A percentile compares a stretch with the other conserved stretches of the same genome.
phyloP scores from a whole-genome alignment of 2,888 invertebrate species.

The Diaprepes abbreviatus region DNA sequence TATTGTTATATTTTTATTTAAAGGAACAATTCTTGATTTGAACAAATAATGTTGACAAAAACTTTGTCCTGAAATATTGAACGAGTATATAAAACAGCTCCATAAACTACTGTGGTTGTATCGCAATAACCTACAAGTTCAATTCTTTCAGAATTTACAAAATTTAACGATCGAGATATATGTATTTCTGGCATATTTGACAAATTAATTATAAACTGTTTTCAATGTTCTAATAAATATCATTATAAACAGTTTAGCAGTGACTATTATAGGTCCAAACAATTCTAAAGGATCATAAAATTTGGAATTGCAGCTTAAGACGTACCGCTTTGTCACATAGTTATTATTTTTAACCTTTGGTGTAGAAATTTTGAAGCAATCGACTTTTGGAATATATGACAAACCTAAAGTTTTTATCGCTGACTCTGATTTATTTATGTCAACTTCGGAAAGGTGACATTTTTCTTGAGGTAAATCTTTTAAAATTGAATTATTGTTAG shows the following conservation, averaged over 20 bases:
- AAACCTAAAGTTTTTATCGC: constrained; percentile 19
- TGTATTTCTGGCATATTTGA: constrained; percentile 1
- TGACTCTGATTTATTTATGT: constrained; percentile 11
- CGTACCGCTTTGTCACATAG: constrained; percentile 20
- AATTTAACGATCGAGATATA: constrained; percentile 15
- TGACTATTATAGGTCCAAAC: constrained; percentile 18
- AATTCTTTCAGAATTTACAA: constrained; percentile 4
- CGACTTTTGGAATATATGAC: constrained; percentile 12
- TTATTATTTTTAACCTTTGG: background rate
- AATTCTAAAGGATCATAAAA: constrained; percentile 33
- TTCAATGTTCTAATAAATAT: constrained; percentile 20
- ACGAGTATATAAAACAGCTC: constrained; percentile 40
- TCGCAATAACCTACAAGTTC: constrained; percentile 43
- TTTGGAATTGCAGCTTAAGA: constrained; percentile 21
- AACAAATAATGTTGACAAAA: constrained; percentile 28
- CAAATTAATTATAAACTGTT: constrained; percentile 11
- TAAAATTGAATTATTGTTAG: constrained; percentile 8
- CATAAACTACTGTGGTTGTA: constrained; percentile 35
- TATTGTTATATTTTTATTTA: constrained; percentile 40
- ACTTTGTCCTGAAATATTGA: background rate
- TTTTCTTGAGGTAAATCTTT: constrained; percentile 19
- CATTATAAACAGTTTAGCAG: constrained; percentile 12
- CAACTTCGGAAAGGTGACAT: constrained; percentile 13
- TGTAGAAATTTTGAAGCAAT: constrained; percentile 10
- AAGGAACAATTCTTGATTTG: constrained; percentile 46